A percentile compares a stretch with the other conserved stretches of the same genome.
Evolutionary conservation across 2,113 vertebrate genomes (phyloP).

Genomic region (Phylloscopus trochiloides): DNA sequence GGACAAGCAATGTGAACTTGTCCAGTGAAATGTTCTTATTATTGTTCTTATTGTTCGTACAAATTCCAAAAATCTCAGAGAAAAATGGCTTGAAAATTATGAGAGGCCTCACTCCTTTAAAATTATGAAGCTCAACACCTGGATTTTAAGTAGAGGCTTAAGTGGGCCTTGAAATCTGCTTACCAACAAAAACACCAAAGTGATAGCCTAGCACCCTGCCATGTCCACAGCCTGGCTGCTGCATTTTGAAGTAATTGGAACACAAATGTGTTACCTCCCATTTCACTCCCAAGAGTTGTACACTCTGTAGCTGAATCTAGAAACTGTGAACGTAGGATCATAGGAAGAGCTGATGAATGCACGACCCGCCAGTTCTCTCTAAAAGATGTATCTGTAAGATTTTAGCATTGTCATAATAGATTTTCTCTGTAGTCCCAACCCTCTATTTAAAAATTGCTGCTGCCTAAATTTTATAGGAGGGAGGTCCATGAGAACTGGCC

Average conservation of each 20-base stretch:
- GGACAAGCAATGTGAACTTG: neutral
- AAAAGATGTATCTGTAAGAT: neutral
- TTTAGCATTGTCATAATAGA: neutral
- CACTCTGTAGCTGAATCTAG: accelerated
- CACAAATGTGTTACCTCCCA: neutral
- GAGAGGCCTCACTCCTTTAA: neutral
- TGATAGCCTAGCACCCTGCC: neutral
- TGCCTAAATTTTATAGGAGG: neutral
- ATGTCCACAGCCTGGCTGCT: neutral
- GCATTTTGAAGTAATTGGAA: neutral
- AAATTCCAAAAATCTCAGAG: neutral
- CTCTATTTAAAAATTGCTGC: neutral
- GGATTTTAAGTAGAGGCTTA: neutral
- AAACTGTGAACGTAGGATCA: neutral
- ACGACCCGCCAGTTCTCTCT: accelerated
- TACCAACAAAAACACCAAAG: neutral
- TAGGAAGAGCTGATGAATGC: neutral
- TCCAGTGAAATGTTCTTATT: neutral
- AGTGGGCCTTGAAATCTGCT: neutral
- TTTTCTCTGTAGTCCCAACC: neutral
- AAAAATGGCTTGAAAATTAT: neutral
- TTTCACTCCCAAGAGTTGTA: neutral
- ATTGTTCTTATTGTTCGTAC: neutral
- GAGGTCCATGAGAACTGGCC: neutral
- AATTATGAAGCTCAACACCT: neutral